phyloP scores from a whole-genome alignment of 2,113 vertebrate species.

The Uria lomvia region DNA sequence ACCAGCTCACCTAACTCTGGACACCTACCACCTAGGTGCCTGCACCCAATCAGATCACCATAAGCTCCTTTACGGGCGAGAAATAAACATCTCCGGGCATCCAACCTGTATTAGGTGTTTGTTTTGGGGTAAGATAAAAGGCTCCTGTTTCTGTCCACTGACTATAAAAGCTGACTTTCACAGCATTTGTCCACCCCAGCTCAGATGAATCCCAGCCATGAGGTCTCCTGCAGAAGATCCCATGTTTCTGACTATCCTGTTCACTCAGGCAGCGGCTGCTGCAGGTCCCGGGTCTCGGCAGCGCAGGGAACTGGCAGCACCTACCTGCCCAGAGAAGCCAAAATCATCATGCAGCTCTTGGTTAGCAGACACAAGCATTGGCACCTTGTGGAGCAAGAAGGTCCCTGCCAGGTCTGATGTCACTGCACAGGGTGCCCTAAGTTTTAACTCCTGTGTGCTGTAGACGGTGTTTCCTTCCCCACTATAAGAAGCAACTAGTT shows the following conservation, averaged over 20 bases:
- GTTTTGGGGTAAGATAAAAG: neutral
- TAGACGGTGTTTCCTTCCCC: neutral
- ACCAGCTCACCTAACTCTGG: neutral
- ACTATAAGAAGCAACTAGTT: neutral
- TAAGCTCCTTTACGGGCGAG: neutral
- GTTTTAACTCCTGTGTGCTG: neutral
- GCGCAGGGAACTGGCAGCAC: neutral
- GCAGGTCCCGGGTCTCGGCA: neutral
- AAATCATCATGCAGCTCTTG: rapidly evolving
- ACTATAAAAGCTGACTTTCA: neutral
- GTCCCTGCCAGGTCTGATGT: neutral
- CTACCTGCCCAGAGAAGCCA: neutral
- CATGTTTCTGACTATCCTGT: neutral
- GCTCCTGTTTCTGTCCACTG: neutral
- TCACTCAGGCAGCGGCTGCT: neutral
- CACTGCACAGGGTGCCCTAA: neutral
- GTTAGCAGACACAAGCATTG: neutral
- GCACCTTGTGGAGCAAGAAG: neutral
- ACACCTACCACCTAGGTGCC: neutral
- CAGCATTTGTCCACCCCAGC: neutral
- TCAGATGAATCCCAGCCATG: neutral
- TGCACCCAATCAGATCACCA: neutral
- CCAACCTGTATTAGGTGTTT: neutral
- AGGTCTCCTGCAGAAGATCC: neutral
- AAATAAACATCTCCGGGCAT: neutral